A percentile compares a stretch with the other conserved stretches of the same genome.
Conservation (phyloP, 2,888 invertebrate species). For the Yponomeuta sedellus region DNA sequence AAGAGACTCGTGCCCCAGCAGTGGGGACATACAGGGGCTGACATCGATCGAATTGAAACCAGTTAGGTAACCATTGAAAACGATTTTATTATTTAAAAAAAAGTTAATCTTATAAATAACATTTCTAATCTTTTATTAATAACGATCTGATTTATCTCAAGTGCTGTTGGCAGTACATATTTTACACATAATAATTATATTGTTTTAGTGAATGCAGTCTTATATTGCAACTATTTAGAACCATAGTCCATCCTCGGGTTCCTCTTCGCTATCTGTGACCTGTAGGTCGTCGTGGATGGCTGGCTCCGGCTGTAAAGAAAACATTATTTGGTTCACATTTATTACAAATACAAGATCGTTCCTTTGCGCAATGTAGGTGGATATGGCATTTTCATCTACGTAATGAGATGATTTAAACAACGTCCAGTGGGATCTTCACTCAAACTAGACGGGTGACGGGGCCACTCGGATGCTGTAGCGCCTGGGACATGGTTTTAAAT, state of each 20-base stretch:
- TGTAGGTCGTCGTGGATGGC: constrained; percentile 71
- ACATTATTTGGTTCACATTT: neutral
- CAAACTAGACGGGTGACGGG: no score
- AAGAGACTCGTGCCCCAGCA: no score
- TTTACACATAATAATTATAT: neutral
- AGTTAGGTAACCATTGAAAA: neutral
- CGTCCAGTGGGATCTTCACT: no score
- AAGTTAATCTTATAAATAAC: neutral
- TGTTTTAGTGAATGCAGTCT: neutral
- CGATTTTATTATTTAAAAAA: neutral
- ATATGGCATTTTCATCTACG: no score
- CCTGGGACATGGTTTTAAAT: no score
- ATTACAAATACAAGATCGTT: no score
- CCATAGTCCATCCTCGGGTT: constrained; percentile 69
- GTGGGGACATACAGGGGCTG: no score
- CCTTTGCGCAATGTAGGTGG: no score
- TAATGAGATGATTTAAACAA: no score
- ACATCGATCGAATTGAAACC: no score
- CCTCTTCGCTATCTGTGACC: constrained; percentile 72
- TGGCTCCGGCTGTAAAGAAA: constrained; percentile 56
- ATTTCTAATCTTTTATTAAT: neutral
- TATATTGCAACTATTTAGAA: constrained; percentile 39
- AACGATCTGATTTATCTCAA: neutral
- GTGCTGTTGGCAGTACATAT: neutral
- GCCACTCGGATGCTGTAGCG: no score